Conservation (phyloP, 2,888 invertebrate species). For the Nephrotoma flavescens region DNA sequence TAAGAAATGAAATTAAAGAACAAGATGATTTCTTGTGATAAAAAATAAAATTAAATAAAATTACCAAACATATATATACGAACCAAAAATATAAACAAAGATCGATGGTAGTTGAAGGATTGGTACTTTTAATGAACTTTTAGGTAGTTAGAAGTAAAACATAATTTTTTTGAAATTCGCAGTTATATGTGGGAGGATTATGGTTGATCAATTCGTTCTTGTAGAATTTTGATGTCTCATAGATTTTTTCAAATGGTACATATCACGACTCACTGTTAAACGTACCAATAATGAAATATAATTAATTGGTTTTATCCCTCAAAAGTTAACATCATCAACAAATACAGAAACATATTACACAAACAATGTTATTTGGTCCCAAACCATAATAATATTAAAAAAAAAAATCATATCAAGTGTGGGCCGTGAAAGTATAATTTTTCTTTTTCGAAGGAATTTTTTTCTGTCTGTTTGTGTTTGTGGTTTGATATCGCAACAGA, state of each 20-base stretch:
- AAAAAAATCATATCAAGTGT: not conserved
- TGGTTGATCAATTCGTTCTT: not conserved
- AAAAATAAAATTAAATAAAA: not conserved
- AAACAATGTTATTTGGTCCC: not conserved
- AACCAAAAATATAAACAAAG: not conserved
- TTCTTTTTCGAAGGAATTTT: not conserved
- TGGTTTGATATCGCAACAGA: not conserved
- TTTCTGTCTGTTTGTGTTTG: not conserved
- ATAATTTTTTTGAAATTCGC: not conserved
- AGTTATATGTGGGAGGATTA: not conserved
- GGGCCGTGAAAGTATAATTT: conserved; percentile 1
- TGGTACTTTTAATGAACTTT: not conserved
- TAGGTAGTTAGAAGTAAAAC: not conserved
- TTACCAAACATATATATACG: not conserved
- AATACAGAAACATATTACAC: not conserved
- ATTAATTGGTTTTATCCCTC: not conserved
- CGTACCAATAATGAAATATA: not conserved
- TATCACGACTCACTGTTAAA: not conserved
- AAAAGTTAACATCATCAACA: not conserved
- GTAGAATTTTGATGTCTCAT: not conserved
- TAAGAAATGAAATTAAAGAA: not conserved
- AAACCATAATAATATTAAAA: not conserved
- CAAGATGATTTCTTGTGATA: not conserved
- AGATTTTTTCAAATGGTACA: not conserved
- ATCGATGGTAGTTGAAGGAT: not conserved